Evolutionary conservation across 2,797 vertebrate genomes (phyloP).

Genomic region (Oreortyx pictus): DNA sequence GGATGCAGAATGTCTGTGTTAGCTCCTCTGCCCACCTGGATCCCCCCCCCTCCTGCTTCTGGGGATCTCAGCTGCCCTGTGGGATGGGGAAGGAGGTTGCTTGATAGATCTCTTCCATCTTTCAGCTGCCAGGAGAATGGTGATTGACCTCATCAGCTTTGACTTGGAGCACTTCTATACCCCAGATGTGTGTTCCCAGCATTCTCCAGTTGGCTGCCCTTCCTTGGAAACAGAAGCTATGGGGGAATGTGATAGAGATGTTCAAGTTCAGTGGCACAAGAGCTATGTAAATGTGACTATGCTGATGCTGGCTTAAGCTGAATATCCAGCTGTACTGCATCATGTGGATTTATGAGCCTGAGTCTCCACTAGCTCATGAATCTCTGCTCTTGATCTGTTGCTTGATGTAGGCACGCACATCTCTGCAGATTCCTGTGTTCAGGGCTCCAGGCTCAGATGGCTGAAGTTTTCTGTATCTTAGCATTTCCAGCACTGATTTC

Average conservation of each 20-base stretch:
- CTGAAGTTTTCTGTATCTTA: background rate
- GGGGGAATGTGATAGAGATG: background rate
- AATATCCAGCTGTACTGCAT: constrained; percentile 53
- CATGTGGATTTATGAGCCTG: constrained; percentile 48
- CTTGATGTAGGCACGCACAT: background rate
- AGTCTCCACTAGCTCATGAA: constrained; percentile 12
- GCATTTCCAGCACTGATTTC: background rate
- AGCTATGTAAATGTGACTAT: constrained; percentile 18
- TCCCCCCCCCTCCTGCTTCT: background rate
- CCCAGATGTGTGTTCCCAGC: constrained; percentile 31
- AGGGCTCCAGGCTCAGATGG: background rate
- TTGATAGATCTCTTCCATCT: background rate
- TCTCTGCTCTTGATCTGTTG: constrained; percentile 37
- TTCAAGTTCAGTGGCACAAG: background rate
- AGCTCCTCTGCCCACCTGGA: background rate
- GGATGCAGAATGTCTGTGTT: background rate
- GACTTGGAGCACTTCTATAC: constrained; percentile 31
- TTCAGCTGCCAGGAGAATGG: background rate
- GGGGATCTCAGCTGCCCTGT: background rate
- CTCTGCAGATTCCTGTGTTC: background rate
- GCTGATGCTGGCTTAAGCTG: background rate
- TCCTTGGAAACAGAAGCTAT: constrained; percentile 43
- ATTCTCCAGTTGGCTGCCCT: constrained; percentile 9
- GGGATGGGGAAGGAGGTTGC: background rate
- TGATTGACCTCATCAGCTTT: constrained; percentile 37